phyloP scores from a whole-genome alignment of 92 coral and sea anemone species.

The Meandrina meandrites region DNA sequence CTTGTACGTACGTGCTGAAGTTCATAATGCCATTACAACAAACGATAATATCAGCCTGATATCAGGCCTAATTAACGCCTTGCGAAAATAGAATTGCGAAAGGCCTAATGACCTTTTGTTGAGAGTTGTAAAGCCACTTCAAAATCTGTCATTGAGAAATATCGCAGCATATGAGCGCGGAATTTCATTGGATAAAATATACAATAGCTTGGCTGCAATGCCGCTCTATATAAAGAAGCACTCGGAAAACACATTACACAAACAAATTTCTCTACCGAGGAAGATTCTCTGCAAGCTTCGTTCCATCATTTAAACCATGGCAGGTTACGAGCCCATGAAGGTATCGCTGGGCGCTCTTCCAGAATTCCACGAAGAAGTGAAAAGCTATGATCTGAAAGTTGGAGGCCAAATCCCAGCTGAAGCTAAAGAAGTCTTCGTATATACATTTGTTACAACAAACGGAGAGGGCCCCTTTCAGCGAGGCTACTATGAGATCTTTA shows the following conservation, averaged over 20 bases:
- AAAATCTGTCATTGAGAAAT: not conserved
- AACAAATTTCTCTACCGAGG: not conserved
- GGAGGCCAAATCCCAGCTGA: not conserved
- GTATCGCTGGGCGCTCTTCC: not conserved
- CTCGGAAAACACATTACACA: not conserved
- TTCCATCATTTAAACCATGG: not conserved
- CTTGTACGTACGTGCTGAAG: not conserved
- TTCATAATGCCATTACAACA: not conserved
- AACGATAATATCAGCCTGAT: not conserved
- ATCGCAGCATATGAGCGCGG: not conserved
- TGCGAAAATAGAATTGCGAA: not conserved
- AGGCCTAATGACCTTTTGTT: not conserved
- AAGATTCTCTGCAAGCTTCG: not conserved
- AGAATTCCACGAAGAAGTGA: not conserved
- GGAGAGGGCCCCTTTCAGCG: not conserved
- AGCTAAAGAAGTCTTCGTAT: not conserved
- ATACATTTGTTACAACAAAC: not conserved
- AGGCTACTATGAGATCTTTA: not conserved
- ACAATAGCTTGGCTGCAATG: not conserved
- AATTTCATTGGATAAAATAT: conserved; percentile 23
- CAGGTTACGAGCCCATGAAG: conserved; percentile 2
- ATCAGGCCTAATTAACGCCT: not conserved
- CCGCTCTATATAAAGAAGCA: not conserved
- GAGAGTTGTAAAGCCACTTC: not conserved
- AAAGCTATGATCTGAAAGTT: not conserved